A percentile compares a stretch with the other conserved stretches of the same genome.
Evolutionary conservation across 1,140 invertebrate genomes (phyloP).

Genomic region (Philaenus spumarius): DNA sequence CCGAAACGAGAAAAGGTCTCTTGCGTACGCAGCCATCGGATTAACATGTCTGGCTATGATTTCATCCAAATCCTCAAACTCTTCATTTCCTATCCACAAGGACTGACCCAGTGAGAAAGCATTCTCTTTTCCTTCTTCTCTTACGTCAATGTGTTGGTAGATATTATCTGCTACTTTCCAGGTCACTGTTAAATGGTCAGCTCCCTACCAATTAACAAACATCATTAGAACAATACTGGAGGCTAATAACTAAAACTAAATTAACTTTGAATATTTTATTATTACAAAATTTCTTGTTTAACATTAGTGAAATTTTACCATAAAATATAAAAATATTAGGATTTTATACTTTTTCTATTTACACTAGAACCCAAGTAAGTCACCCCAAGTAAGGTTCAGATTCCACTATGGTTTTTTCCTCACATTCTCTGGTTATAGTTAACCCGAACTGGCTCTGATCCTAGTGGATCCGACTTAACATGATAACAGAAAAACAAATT

Average conservation of each 20-base stretch:
- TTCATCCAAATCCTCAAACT: conserved; percentile 99
- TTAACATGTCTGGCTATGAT: conserved; percentile 94
- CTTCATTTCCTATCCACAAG: conserved; percentile 80
- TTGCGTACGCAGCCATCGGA: conserved; percentile 88
- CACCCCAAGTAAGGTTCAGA: too few relatives aligned
- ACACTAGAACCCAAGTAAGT: too few relatives aligned
- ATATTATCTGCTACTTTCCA: conserved; percentile 97
- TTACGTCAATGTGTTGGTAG: conserved; percentile 92
- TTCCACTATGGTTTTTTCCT: too few relatives aligned
- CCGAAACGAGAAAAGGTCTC: conserved; percentile 87
- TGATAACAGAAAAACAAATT: too few relatives aligned
- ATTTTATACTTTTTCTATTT: too few relatives aligned
- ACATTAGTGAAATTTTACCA: background rate
- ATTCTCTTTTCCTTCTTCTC: conserved; percentile 95
- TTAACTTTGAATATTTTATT: too few relatives aligned
- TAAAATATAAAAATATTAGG: too few relatives aligned
- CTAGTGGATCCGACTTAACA: too few relatives aligned
- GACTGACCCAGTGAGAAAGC: conserved; percentile 88
- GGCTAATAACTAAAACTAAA: too few relatives aligned
- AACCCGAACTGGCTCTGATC: too few relatives aligned
- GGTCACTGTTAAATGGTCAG: conserved; percentile 93
- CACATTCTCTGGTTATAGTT: too few relatives aligned
- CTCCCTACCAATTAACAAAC: conserved; percentile 51
- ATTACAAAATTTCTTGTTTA: background rate
- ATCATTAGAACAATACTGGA: too few relatives aligned